These are phyloP conservation scores for Catharus bicknelli DNA, from an alignment of 2,113 vertebrate genomes.

Conservation along the genomic window DNA sequence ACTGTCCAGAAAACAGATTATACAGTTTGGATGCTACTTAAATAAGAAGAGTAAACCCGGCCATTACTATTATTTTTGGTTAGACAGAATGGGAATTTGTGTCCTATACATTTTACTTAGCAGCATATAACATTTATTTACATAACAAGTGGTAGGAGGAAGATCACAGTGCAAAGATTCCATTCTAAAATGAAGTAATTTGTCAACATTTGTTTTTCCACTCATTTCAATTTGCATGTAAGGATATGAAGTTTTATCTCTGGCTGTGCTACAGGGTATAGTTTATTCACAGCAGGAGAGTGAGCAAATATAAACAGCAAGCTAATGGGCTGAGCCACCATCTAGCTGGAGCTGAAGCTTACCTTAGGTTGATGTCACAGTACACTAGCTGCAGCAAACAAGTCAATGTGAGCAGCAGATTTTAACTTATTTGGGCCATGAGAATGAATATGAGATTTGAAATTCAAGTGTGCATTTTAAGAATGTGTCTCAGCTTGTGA, in stretches of 20 bases:
- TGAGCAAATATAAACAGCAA: conserved; percentile 47
- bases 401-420: neutral
- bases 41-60: neutral
- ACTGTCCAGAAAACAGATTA: neutral
- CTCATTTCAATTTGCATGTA: conserved; percentile 36
- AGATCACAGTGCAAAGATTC: neutral
- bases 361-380: conserved; percentile 23
- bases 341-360: conserved; percentile 1
- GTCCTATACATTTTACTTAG: neutral
- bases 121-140: neutral
- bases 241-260: conserved; percentile 23
- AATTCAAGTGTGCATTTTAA: neutral
- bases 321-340: conserved; percentile 51
- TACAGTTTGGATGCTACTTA: neutral
- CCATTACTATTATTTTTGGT: neutral
- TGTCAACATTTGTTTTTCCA: conserved; percentile 32
- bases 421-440: neutral
- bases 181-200: conserved; percentile 32
- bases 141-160: neutral
- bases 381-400: conserved; percentile 36
- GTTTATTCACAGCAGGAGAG: conserved; percentile 56
- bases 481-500: neutral
- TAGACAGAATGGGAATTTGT: neutral
- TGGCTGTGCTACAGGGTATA: conserved; percentile 34
- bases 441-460: neutral